These are phyloP conservation scores for Macrophya annulata DNA, from an alignment of 2,888 invertebrate species.

Conservation along the genomic window DNA sequence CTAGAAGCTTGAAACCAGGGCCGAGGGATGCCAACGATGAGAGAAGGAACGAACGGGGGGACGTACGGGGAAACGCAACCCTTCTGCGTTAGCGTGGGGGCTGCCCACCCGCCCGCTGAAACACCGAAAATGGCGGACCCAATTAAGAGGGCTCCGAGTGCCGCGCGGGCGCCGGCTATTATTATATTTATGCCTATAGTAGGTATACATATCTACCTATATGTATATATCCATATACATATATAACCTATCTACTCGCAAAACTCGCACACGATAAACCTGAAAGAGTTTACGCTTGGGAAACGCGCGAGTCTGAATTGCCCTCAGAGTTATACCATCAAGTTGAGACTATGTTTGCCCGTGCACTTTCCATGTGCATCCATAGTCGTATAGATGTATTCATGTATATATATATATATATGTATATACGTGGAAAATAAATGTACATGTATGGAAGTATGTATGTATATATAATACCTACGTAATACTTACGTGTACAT, in stretches of 20 bases:
- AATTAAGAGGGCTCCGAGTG: slow-evolving; percentile 74
- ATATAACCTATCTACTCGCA: neutral
- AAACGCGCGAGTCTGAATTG: slow-evolving; percentile 13
- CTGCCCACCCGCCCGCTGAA: slow-evolving; percentile 62
- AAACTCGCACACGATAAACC: slow-evolving; percentile 14
- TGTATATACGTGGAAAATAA: neutral
- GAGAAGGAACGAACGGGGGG: slow-evolving; percentile 59
- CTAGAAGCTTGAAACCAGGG: slow-evolving; percentile 17
- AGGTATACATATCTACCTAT: neutral
- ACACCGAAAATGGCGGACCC: slow-evolving; percentile 79
- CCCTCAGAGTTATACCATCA: slow-evolving; percentile 38
- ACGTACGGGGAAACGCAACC: slow-evolving; percentile 70
- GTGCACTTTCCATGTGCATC: slow-evolving; percentile 31
- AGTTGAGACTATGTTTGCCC: slow-evolving; percentile 30
- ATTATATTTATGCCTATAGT: slow-evolving; percentile 30
- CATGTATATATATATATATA: neutral
- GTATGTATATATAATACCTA: neutral
- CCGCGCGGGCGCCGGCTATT: slow-evolving; percentile 48
- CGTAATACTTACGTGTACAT: neutral
- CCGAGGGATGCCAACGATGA: slow-evolving; percentile 60
- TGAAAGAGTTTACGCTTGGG: slow-evolving; percentile 45
- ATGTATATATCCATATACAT: too few relatives aligned
- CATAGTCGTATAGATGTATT: neutral
- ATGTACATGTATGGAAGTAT: neutral
- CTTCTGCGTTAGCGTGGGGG: slow-evolving; percentile 70